Percentiles rank a stretch among this genome's conserved stretches.
Evolutionary conservation across 2,797 vertebrate species (phyloP).

Genomic region (Scolopax bukidnonensis): DNA sequence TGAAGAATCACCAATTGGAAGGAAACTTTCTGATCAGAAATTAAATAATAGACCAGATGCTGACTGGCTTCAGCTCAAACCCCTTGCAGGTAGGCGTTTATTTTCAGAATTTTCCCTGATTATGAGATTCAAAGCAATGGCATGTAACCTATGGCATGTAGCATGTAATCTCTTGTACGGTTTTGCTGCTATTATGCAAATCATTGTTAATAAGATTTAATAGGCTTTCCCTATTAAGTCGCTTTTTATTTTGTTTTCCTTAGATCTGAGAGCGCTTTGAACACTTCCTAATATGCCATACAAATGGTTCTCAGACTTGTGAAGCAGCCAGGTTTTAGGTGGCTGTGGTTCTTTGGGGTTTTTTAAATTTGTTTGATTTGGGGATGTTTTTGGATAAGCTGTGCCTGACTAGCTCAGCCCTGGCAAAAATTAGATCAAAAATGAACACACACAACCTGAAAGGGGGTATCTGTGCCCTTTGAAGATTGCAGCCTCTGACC

Average conservation of each 20-base stretch:
- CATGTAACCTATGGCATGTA: neutral
- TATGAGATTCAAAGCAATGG: neutral
- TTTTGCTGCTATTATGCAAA: conserved; percentile 52
- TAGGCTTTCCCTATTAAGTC: neutral
- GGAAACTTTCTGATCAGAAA: conserved; percentile 95
- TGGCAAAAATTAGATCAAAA: neutral
- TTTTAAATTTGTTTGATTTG: neutral
- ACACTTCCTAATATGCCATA: neutral
- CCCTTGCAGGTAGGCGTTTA: conserved; percentile 79
- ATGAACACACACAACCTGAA: neutral
- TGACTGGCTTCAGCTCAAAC: conserved; percentile 95
- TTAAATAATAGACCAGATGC: conserved; percentile 91
- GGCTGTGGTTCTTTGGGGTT: neutral
- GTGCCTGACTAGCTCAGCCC: neutral
- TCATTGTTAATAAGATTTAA: conserved; percentile 27
- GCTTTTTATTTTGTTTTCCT: conserved; percentile 4
- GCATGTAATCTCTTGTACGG: conserved; percentile 15
- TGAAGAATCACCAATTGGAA: conserved; percentile 88
- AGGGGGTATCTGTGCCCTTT: neutral
- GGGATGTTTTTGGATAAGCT: neutral
- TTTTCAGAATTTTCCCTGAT: neutral
- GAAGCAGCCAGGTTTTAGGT: conserved; percentile 8
- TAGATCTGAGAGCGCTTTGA: conserved; percentile 3
- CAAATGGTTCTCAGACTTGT: neutral
- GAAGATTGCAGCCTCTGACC: neutral